Conservation (phyloP, 1,140 invertebrate species). For the Halictus rubicundus region DNA sequence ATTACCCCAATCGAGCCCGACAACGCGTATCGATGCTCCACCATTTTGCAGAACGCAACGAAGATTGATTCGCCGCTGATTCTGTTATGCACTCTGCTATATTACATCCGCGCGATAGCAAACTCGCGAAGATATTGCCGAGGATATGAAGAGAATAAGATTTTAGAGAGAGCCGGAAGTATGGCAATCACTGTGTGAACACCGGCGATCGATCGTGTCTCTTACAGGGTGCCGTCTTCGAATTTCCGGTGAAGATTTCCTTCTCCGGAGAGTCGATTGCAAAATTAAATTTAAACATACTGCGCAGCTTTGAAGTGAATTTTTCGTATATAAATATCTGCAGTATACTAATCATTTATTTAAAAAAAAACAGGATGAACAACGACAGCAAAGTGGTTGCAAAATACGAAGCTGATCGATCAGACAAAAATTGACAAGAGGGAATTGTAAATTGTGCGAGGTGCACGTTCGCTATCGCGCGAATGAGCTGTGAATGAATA, state of each 20-base stretch:
- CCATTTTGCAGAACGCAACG: neutral
- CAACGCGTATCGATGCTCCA: neutral
- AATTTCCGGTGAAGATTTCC: constrained; percentile 25
- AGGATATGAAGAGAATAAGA: neutral
- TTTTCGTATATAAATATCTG: too few relatives aligned
- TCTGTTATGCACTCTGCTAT: neutral
- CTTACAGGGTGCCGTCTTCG: neutral
- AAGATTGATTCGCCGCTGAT: constrained; percentile 2
- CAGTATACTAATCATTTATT: too few relatives aligned
- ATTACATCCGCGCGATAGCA: neutral
- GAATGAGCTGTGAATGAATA: constrained; percentile 49
- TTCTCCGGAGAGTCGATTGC: neutral
- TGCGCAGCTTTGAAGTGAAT: too few relatives aligned
- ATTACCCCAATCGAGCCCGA: neutral
- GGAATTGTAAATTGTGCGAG: neutral
- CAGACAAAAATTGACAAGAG: too few relatives aligned
- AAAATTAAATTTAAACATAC: too few relatives aligned
- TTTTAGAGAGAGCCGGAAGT: neutral
- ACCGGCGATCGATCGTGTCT: neutral
- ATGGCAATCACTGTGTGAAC: constrained; percentile 3
- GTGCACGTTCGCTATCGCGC: neutral
- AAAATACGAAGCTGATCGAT: too few relatives aligned
- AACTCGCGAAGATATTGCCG: neutral
- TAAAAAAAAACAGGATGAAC: too few relatives aligned
- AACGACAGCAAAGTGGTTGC: too few relatives aligned